Evolutionary conservation across 2,113 vertebrate species (phyloP).

Genomic region (Manacus vitellinus): DNA sequence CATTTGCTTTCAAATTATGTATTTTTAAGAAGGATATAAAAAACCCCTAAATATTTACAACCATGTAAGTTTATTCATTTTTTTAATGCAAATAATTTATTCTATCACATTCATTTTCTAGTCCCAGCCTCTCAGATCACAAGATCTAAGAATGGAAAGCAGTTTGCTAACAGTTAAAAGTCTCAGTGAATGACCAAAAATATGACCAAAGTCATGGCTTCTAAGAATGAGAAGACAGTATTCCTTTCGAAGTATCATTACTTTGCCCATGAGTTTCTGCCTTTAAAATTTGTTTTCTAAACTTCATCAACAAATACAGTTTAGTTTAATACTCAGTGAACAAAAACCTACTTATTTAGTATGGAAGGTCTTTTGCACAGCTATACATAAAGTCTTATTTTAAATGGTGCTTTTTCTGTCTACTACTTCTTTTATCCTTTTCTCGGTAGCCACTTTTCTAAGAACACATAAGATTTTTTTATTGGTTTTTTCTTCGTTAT

Average conservation of each 20-base stretch:
- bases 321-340: not conserved
- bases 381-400: not conserved
- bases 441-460: not conserved
- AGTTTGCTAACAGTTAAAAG: not conserved
- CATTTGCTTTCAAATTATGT: not conserved
- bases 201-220: not conserved
- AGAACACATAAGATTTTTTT: not conserved
- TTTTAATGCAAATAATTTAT: not conserved
- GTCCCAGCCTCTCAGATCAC: not conserved
- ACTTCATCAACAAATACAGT: not conserved
- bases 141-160: not conserved
- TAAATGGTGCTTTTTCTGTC: not conserved
- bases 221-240: not conserved
- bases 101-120: not conserved
- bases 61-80: fast-evolving
- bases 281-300: not conserved
- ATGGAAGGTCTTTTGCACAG: not conserved
- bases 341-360: not conserved
- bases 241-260: not conserved
- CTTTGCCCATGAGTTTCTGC: not conserved
- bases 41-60: not conserved
- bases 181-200: not conserved
- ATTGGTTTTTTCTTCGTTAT: not conserved
- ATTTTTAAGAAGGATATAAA: not conserved
- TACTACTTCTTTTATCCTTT: not conserved